A percentile compares a stretch with the other conserved stretches of the same genome.
phyloP scores from a whole-genome alignment of 2,888 invertebrate species.

The Xestia xanthographa region DNA sequence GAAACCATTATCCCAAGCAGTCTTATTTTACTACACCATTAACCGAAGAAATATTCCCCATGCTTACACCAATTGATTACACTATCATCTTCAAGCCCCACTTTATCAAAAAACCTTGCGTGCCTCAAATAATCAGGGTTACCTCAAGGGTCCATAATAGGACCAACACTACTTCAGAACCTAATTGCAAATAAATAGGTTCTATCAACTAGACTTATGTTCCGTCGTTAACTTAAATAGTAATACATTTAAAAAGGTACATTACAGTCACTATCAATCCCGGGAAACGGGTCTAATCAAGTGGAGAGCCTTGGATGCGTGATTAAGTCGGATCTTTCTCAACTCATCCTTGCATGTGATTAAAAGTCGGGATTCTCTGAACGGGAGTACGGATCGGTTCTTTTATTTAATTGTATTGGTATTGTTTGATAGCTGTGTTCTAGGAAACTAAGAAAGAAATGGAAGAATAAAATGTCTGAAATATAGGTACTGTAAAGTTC shows the following conservation, averaged over 20 bases:
- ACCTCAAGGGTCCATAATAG: constrained; percentile 42
- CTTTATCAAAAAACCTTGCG: constrained; percentile 40
- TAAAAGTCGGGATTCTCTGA: constrained; percentile 19
- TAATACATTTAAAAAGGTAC: constrained; percentile 59
- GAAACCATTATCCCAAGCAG: neutral
- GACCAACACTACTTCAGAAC: constrained; percentile 24
- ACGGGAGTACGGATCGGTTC: constrained; percentile 1
- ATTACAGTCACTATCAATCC: constrained; percentile 48
- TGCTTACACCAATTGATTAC: constrained; percentile 48
- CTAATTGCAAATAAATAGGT: constrained; percentile 55
- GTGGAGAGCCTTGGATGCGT: constrained; percentile 51
- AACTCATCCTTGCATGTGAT: constrained; percentile 48
- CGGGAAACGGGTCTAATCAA: constrained; percentile 53
- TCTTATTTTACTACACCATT: constrained; percentile 21
- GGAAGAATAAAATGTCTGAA: neutral
- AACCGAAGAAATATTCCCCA: constrained; percentile 18
- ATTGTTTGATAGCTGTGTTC: constrained; percentile 29
- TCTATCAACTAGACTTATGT: constrained; percentile 54
- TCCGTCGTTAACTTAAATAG: constrained; percentile 59
- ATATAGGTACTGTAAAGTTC: neutral
- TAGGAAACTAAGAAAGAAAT: constrained; percentile 2
- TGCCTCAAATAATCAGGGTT: constrained; percentile 45
- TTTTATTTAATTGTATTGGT: constrained; percentile 36
- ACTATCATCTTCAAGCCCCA: constrained; percentile 15
- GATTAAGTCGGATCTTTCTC: constrained; percentile 45